Conservation (phyloP, 2,113 vertebrate species). For the Cairina moschata region DNA sequence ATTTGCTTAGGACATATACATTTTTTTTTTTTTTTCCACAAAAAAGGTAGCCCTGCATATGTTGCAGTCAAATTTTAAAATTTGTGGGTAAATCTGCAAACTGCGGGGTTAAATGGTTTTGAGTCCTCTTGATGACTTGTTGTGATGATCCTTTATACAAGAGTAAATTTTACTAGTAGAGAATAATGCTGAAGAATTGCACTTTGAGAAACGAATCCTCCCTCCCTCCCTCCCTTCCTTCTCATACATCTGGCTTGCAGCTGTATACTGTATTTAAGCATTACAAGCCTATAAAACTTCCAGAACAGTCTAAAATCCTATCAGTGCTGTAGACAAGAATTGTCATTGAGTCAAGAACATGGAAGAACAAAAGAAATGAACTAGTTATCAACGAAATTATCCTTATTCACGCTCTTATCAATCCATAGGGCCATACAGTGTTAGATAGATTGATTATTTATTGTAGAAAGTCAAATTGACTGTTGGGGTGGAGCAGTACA, state of each 20-base stretch:
- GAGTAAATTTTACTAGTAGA: not conserved
- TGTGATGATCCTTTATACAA: not conserved
- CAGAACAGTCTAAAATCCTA: not conserved
- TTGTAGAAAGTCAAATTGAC: not conserved
- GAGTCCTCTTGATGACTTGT: not conserved
- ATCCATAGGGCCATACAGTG: not conserved
- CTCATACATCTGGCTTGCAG: not conserved
- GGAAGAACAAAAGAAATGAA: constrained; percentile 28
- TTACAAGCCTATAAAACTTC: not conserved
- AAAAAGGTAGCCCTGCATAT: not conserved
- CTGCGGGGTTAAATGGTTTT: not conserved
- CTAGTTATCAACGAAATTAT: constrained; percentile 5
- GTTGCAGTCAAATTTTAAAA: not conserved
- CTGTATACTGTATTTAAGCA: not conserved
- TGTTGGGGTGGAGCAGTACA: not conserved
- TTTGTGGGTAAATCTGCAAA: not conserved
- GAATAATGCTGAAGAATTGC: not conserved
- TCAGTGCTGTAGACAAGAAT: not conserved
- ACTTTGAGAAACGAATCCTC: not conserved
- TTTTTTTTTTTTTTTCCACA: too few species aligned
- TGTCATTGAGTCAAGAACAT: constrained; percentile 2
- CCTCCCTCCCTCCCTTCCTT: too few species aligned
- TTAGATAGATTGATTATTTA: not conserved
- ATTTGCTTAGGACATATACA: rapidly evolving
- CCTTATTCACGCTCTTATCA: not conserved